Evolutionary conservation across 2,797 vertebrate species (phyloP), one percentile per base, ranked within the genome.

Genomic region (Xiphorhynchus erythropygius): DNA sequence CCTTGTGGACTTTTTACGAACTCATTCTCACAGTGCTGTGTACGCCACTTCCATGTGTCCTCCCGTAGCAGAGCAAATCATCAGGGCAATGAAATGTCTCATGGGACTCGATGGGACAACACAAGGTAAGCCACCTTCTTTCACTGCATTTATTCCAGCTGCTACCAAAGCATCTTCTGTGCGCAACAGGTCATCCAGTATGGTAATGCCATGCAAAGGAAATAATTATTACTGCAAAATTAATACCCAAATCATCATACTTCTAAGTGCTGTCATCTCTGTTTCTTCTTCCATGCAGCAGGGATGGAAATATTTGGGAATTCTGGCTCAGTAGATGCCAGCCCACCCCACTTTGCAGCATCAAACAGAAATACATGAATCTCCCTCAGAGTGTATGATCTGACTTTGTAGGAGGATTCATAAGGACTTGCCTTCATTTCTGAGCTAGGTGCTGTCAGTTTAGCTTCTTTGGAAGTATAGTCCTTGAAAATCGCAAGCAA

Each of bases 41-140:
- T 99, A 99, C 11, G 98, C 98, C 86, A 93, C 98, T 0, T 98
- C 99, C 33, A 99, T 99, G 99, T 99, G 98, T 81, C 98, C 98
- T 1, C 97, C 98, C 0, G 86, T 99, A 60, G 97, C 98, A 10
- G 98, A 99, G 95, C 99, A 99, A 96, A 97, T 99, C 97, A 98
- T 99, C 96, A 98, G 98, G 39, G 98, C 98, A 11, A 98, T 99
- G 96, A 99, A 98, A 95, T 97, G 98, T 88, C 97, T 99, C 96
- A 99, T 98, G 98, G 99, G 98, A 97, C 93, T 97, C 79, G 98
- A 99, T 1, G 98, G 99, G n/a, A 98, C 97, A 89, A 97, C 96
- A 6, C 96, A 98, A 97, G 99, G 99, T 99, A 98, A 98, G 98
- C 67, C 6, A 15, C 27, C 18, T 70, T 25, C 79, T 57, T 30